A percentile compares a stretch with the other conserved stretches of the same genome.
phyloP scores from a whole-genome alignment of 2,888 invertebrate genomes.

The Petrophora chlorosata region DNA sequence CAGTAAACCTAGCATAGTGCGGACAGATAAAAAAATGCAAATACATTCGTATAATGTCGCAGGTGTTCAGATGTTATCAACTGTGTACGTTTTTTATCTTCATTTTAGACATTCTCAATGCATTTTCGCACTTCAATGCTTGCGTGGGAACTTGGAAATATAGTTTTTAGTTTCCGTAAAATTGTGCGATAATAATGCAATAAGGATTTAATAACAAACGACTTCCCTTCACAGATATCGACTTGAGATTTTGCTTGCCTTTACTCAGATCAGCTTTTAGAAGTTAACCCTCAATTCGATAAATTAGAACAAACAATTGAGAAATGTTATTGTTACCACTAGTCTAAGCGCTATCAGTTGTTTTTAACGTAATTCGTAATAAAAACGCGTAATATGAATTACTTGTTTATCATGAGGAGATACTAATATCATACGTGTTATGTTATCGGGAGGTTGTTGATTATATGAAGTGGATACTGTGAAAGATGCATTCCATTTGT shows the following conservation, averaged over 20 bases:
- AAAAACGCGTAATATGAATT: slow-evolving; percentile 49
- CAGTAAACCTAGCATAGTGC: background rate
- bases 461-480: slow-evolving; percentile 68
- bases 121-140: background rate
- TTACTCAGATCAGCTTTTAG: slow-evolving; percentile 8
- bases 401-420: slow-evolving; percentile 56
- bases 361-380: slow-evolving; percentile 59
- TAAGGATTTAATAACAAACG: background rate
- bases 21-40: slow-evolving; percentile 10
- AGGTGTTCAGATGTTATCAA: slow-evolving; percentile 20
- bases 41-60: background rate
- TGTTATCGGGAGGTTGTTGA: slow-evolving; percentile 65
- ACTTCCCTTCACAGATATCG: background rate
- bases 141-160: background rate
- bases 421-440: slow-evolving; percentile 61
- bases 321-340: slow-evolving; percentile 81
- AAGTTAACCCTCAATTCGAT: slow-evolving; percentile 4
- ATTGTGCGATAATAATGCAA: background rate
- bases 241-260: slow-evolving; percentile 8
- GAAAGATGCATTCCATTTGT: slow-evolving; percentile 79
- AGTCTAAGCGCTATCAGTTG: slow-evolving; percentile 76
- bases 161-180: background rate
- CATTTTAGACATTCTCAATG: background rate
- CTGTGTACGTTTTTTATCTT: slow-evolving; percentile 6
- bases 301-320: slow-evolving; percentile 54